A percentile compares a stretch with the other conserved stretches of the same genome.
phyloP scores from a whole-genome alignment of 1,140 invertebrate genomes.

The Heliothis subflexa region DNA sequence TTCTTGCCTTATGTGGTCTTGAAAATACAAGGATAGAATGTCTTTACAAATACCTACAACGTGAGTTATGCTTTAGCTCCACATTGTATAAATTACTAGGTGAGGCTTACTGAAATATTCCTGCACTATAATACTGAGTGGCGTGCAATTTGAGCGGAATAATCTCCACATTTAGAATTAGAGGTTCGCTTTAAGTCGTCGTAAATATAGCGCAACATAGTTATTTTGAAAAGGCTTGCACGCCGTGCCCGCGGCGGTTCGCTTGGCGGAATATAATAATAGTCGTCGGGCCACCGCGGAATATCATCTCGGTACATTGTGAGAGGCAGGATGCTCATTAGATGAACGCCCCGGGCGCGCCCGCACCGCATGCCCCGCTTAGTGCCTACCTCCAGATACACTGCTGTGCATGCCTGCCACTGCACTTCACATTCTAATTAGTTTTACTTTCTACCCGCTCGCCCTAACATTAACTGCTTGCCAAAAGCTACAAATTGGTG shows the following conservation, averaged over 20 bases:
- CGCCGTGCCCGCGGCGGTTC: slow-evolving; percentile 65
- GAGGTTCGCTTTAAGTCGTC: slow-evolving; percentile 64
- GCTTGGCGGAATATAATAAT: slow-evolving; percentile 79
- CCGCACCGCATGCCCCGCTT: slow-evolving; percentile 53
- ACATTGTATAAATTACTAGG: slow-evolving; percentile 18
- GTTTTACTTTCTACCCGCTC: slow-evolving; percentile 62
- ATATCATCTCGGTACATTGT: slow-evolving; percentile 83
- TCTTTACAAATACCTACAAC: neutral
- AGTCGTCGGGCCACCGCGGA: slow-evolving; percentile 74
- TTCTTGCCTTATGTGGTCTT: neutral
- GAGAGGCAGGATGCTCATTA: slow-evolving; percentile 82
- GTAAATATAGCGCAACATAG: slow-evolving; percentile 73
- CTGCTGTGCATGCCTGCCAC: slow-evolving; percentile 50
- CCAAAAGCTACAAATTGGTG: slow-evolving; percentile 32
- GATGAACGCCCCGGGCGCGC: slow-evolving; percentile 73
- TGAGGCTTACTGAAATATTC: slow-evolving; percentile 28
- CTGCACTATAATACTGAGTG: slow-evolving; percentile 12
- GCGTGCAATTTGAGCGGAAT: slow-evolving; percentile 41
- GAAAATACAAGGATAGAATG: neutral
- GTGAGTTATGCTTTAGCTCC: slow-evolving; percentile 8
- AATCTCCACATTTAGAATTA: slow-evolving; percentile 65
- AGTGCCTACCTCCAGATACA: slow-evolving; percentile 59
- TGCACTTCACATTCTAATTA: slow-evolving; percentile 73
- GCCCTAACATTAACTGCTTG: slow-evolving; percentile 35
- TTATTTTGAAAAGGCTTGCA: slow-evolving; percentile 78